Evolutionary conservation across 2,888 invertebrate species (phyloP), one percentile per base, ranked within the genome.

Genomic region (Drosophila mercatorum): DNA sequence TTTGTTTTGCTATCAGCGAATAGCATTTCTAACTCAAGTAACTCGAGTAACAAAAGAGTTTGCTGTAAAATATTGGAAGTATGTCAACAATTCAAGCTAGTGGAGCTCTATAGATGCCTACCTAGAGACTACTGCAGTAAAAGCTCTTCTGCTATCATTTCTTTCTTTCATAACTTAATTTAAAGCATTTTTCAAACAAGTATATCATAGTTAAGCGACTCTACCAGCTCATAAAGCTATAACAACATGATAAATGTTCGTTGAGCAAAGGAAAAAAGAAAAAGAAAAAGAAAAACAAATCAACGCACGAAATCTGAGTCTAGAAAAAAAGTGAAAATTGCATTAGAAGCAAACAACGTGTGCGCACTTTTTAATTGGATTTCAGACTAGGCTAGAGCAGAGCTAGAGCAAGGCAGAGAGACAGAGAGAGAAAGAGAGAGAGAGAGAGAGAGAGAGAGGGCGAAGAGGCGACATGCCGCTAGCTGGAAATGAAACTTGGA

Each of bases 341-440:
- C 77, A 72, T 84, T 87, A 66, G 70, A 74, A 61, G 41, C 53
- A 87, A 88, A 74, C 71, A 74, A 69, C 62, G 67, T 74, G 73
- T 75, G 78, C 73, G 70, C 72, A 80, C 53, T 77, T 90, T 88
- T 90, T 89, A 89, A 89, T 89, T 89, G 89, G 89, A 89, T 89
- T 89, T 90, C 68, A 63, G 73, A 40, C 43, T 72, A 26, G 61
- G 28, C 47, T 51, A 44, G n/a, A 34, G 43, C 28, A 44, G n/a
- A 34, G 43, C 31, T 26, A 46, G 17, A 59, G 12, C 60, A 5
- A 14, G 6, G 31, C 14, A 22, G 14, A 26, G 59, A 17, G 53
- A 41, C 6, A 47, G 34, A n/a, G 49, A 58, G 51, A 38, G 12
- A 26, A 51, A 38, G 5, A 44, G 31, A 46, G 34, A n/a, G 12